Conservation (phyloP, 2,797 vertebrate species). For the Clarias fuscus region DNA sequence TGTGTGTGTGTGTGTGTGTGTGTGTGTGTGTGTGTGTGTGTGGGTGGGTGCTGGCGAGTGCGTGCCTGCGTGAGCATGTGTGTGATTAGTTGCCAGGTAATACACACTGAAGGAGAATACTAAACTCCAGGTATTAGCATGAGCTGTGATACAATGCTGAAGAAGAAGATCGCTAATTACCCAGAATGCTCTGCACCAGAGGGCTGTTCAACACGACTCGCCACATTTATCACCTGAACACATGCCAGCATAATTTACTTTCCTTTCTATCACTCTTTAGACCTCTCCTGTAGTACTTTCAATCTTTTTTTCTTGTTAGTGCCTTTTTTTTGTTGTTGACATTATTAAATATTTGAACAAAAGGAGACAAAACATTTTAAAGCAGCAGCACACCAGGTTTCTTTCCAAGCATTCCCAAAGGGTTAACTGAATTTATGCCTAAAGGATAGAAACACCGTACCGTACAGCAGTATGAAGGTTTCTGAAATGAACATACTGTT, state of each 20-base stretch:
- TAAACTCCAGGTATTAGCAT: conserved; percentile 4
- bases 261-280: neutral
- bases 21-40: neutral
- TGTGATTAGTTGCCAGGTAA: neutral
- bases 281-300: neutral
- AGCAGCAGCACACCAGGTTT: neutral
- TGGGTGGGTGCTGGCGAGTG: neutral
- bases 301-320: too few relatives aligned
- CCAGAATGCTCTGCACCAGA: conserved; percentile 40
- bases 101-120: neutral
- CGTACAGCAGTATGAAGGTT: neutral
- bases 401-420: neutral
- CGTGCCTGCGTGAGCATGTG: neutral
- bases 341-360: neutral
- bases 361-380: neutral
- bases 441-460: neutral
- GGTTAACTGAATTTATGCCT: neutral
- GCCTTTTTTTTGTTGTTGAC: neutral
- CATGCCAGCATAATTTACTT: neutral
- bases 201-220: conserved; percentile 26
- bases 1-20: neutral
- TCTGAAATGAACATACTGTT: neutral
- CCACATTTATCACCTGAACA: conserved; percentile 10
- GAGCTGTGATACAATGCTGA: conserved; percentile 21
- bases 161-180: conserved; percentile 47